Percentiles rank a stretch among this genome's conserved stretches.
phyloP scores from a whole-genome alignment of 2,888 invertebrate genomes.

The Trichacis sp. region DNA sequence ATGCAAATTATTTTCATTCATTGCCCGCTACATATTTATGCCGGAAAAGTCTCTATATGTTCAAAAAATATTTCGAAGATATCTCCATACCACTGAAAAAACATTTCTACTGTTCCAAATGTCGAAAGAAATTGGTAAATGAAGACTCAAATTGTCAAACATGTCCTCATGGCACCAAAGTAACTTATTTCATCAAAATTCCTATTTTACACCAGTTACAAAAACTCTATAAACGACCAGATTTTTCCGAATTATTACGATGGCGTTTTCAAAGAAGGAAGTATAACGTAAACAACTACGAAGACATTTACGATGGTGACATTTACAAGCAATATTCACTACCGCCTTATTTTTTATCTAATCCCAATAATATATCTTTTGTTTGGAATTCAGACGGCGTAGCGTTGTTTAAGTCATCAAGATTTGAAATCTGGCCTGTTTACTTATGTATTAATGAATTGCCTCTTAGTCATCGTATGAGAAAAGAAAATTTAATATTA shows the following conservation, averaged over 20 bases:
- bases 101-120: slow-evolving; percentile 25
- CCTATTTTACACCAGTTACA: slow-evolving; percentile 21
- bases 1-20: slow-evolving; percentile 16
- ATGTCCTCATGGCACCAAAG: background rate
- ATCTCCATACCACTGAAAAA: background rate
- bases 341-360: background rate
- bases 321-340: slow-evolving; percentile 17
- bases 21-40: slow-evolving; percentile 26
- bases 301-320: slow-evolving; percentile 26
- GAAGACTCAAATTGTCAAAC: slow-evolving; percentile 5
- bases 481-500: slow-evolving; percentile 38
- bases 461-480: slow-evolving; percentile 30
- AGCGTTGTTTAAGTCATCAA: slow-evolving; percentile 35
- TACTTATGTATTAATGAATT: slow-evolving; percentile 45
- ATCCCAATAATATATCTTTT: slow-evolving; percentile 20
- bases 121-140: slow-evolving; percentile 8
- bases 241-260: slow-evolving; percentile 30
- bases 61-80: slow-evolving; percentile 19
- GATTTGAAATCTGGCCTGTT: slow-evolving; percentile 36
- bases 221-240: slow-evolving; percentile 8
- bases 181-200: slow-evolving; percentile 28
- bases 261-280: slow-evolving; percentile 29
- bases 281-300: slow-evolving; percentile 13
- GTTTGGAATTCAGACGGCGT: slow-evolving; percentile 34
- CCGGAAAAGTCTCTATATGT: slow-evolving; percentile 18